Percentiles rank a stretch among this genome's conserved stretches.
Conservation (phyloP, 2,888 invertebrate genomes). For the Apoderus coryli region DNA sequence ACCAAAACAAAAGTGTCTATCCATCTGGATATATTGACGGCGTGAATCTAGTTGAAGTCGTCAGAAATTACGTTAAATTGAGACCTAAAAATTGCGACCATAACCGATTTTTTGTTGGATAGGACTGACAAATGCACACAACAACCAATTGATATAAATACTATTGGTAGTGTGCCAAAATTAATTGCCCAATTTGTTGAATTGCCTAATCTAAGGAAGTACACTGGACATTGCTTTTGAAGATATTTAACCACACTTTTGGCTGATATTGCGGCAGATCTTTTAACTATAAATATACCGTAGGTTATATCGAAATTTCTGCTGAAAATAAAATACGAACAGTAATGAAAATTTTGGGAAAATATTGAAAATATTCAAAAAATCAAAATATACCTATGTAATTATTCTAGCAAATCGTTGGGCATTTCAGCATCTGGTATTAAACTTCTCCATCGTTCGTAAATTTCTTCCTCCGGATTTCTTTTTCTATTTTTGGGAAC, state of each 20-base stretch:
- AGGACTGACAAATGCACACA: constrained; percentile 2
- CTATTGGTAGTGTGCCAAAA: constrained; percentile 3
- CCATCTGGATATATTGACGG: neutral
- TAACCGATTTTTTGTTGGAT: neutral
- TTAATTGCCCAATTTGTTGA: constrained; percentile 1
- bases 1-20: constrained; percentile 1
- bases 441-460: too few species aligned
- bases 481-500: too few species aligned
- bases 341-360: constrained; percentile 2
- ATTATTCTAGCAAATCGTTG: too few species aligned
- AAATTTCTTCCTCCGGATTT: too few species aligned
- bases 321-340: constrained; percentile 2
- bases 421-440: too few species aligned
- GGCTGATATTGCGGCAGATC: constrained; percentile 1
- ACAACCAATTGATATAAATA: constrained; percentile 2
- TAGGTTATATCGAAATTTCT: constrained; percentile 2
- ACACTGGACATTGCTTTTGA: neutral
- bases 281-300: constrained; percentile 1
- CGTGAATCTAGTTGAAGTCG: constrained; percentile 3
- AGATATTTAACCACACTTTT: constrained; percentile 1
- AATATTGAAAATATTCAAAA: constrained; percentile 1
- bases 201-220: constrained; percentile 1
- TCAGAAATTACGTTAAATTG: constrained; percentile 1
- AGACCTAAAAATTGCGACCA: constrained; percentile 2
- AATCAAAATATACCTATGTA: too few species aligned